Evolutionary conservation across 2,113 vertebrate species (phyloP).

Genomic region (Carassius carassius): DNA sequence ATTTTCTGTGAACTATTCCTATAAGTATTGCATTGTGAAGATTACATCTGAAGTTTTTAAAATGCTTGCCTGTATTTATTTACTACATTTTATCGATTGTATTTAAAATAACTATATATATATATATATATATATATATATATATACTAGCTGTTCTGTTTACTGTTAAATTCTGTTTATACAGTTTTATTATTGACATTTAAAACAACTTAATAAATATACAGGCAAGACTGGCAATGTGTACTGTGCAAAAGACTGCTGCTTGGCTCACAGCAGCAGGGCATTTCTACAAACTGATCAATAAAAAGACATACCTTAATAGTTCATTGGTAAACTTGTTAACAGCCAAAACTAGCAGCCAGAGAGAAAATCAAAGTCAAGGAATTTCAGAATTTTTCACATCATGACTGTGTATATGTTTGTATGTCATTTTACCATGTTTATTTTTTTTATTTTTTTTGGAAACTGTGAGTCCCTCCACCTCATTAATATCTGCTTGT

Average conservation of each 20-base stretch:
- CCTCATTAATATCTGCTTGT: conserved; percentile 82
- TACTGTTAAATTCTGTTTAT: not conserved
- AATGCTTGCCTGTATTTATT: not conserved
- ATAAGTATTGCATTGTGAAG: not conserved
- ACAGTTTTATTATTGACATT: not conserved
- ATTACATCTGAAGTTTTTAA: not conserved
- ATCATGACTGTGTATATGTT: conserved; percentile 4
- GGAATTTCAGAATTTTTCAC: not conserved
- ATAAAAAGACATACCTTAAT: not conserved
- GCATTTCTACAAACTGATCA: not conserved
- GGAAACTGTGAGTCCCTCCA: conserved; percentile 67
- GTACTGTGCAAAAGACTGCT: no score
- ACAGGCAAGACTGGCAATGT: not conserved
- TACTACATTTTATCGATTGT: not conserved
- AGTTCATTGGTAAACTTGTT: not conserved
- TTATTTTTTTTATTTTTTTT: conserved; percentile 67
- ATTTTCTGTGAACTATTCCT: not conserved
- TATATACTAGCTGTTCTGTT: not conserved
- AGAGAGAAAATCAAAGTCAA: not conserved
- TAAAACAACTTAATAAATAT: not conserved
- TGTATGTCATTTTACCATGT: conserved; percentile 66
- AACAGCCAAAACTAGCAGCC: not conserved
- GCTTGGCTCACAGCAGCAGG: not conserved
- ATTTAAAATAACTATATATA: not conserved
- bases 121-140: no score